Base-by-base conservation (phyloP, 2,888 invertebrate genomes). In the Gandaritis pyraliata region DNA sequence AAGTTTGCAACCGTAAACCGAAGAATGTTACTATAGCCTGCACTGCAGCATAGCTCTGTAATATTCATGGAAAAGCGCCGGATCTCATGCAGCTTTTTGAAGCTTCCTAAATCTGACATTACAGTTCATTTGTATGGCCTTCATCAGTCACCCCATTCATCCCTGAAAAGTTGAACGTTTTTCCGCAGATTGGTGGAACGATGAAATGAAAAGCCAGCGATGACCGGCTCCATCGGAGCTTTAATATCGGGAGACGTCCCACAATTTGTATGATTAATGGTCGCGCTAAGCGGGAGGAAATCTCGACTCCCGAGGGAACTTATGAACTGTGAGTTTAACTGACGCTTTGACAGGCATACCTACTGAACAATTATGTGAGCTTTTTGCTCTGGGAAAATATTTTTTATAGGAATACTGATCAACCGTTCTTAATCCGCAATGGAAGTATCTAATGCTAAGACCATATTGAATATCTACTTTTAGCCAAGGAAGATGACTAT, bases 251-350 rank as follows among this genome's bases (percentile, higher is more conserved):
- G 51, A 65, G 69, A 65, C 68, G 70, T 70, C 73, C 77, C 73
- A 78, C 84, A 79, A 84, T 84, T 84, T 84, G 81, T 82, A 83
- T 87, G 86, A 86, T 87, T 84, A 80, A 87, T 86, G 84, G 72
- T 51, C 45, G 45, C 62, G 58, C 63, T 68, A 64, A 71, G 64
- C 71, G 66, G 65, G 61, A 64, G 74, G 74, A 73, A 80, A 78
- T 78, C 79, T 77, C 65, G 16, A 64, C 58, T 59, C 69, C 60
- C 72, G 29, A 56, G 76, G 75, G 75, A 72, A 72, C 72, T 61
- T 70, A 74, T 76, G 72, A 71, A 61, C 66, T 59, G 78, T 73
- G 50, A 30, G 57, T 55, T 59, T 53, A 58, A 49, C 58, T 49
- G 56, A 43, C 59, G 53, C 46, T 50, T 50, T 39, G 54, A 49